Base-by-base conservation (phyloP, 2,113 vertebrate species). In the Typhlomys cinereus region DNA sequence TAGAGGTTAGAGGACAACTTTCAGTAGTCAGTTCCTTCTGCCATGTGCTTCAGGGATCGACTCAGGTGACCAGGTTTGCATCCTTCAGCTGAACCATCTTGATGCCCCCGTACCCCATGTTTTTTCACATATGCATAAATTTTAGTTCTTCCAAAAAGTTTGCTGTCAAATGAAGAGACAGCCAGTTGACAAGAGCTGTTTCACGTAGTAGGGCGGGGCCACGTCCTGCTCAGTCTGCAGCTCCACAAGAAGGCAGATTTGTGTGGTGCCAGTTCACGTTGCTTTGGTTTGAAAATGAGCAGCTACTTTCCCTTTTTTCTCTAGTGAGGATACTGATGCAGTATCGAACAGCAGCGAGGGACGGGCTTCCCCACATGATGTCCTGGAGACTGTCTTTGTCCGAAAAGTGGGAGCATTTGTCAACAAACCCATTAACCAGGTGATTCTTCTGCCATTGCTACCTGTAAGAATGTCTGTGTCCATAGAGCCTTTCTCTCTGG, bases 321-420 rank as follows among this genome's bases (percentile, higher is more conserved):
- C 2, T 83, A 99, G 98, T 0, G 99, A 99, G 89, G 99, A 99
- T 46, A 97, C 98, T 2, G 98, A 99, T 80, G 98, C 98, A 0
- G 97, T 99, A 34, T 98, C 98, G 3, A 98, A 98, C 94, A 99
- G 98, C 90, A 98, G 98, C 0, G 99, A 99, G 6, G 98, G 98
- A 70, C 98, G 98, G 89, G 92, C 81, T 18, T 99, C 98, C 78
- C 99, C 99, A 23, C 98, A 98, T 0, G 98, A 99, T 89, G 97
- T 98, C 10, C 54, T 99, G 81, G 99, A 99, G 89, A 98, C 98
- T 59, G 98, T 99, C 0, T 99, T 99, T 96, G 98, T 99, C 7
- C 98, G 99, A 95, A 99, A 99, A 97, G 98, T 99, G 41, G 99
- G 99, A 91, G 99, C 99, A 61, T 99, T 99, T 94, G 99, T 99